Evolutionary conservation across 2,113 vertebrate species (phyloP).

Genomic region (Aramus guarauna): DNA sequence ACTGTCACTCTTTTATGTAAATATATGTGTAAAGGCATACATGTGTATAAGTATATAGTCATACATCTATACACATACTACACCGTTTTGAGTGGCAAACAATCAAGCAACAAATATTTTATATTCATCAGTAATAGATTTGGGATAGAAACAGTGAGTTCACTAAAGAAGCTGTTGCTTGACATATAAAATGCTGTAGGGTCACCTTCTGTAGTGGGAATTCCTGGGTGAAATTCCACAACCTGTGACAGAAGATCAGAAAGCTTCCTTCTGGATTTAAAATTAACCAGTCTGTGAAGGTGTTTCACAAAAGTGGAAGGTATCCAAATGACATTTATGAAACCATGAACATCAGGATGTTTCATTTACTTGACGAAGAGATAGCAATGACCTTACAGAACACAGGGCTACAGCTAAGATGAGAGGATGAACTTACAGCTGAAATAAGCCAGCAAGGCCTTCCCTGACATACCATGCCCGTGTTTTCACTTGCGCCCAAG

Average conservation of each 20-base stretch:
- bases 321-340: not conserved
- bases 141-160: not conserved
- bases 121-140: not conserved
- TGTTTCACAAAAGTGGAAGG: not conserved
- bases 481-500: not conserved
- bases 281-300: not conserved
- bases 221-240: not conserved
- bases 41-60: not conserved
- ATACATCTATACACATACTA: not conserved
- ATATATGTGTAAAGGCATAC: not conserved
- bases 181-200: not conserved
- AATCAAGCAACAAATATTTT: not conserved
- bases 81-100: not conserved
- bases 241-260: not conserved
- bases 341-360: not conserved
- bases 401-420: not conserved
- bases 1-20: not conserved
- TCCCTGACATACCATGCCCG: not conserved
- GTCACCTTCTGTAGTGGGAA: not conserved
- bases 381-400: not conserved
- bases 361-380: not conserved
- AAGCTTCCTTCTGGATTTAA: not conserved
- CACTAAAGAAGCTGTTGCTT: not conserved
- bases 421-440: not conserved
- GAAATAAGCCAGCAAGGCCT: not conserved